Percentiles rank a stretch among this genome's conserved stretches.
phyloP scores from a whole-genome alignment of 2,888 invertebrate genomes.

The Omphaloscelis lunosa region DNA sequence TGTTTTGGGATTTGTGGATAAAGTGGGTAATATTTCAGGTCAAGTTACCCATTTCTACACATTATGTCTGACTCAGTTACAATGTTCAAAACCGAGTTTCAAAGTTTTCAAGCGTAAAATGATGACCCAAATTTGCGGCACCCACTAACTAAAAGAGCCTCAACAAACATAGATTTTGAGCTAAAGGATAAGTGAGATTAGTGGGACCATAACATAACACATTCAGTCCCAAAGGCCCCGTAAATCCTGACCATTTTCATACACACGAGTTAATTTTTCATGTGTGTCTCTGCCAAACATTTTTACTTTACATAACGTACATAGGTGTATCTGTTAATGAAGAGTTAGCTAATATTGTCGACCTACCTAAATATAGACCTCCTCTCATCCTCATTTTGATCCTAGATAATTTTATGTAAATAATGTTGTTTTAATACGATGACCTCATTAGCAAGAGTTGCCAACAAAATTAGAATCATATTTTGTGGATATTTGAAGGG shows the following conservation, averaged over 20 bases:
- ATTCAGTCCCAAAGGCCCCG: constrained; percentile 51
- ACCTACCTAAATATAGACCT: constrained; percentile 23
- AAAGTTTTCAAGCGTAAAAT: constrained; percentile 4
- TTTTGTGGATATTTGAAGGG: not conserved
- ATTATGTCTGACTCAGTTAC: not conserved
- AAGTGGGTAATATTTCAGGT: constrained; percentile 12
- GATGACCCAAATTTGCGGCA: constrained; percentile 29
- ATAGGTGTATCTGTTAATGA: constrained; percentile 32
- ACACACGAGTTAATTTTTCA: constrained; percentile 59
- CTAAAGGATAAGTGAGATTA: constrained; percentile 62
- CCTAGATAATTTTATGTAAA: not conserved
- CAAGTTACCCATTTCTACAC: not conserved
- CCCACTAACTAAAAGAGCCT: constrained; percentile 30
- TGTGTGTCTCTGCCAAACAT: constrained; percentile 44
- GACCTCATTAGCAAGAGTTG: not conserved
- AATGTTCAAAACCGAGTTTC: not conserved
- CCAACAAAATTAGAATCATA: constrained; percentile 21
- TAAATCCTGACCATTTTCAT: constrained; percentile 59
- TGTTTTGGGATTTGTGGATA: constrained; percentile 14
- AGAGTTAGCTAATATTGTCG: constrained; percentile 24
- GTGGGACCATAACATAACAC: constrained; percentile 53
- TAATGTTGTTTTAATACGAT: constrained; percentile 32
- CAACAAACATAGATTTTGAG: constrained; percentile 58
- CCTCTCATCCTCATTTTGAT: constrained; percentile 43
- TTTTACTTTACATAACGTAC: constrained; percentile 34